phyloP scores from a whole-genome alignment of 2,888 invertebrate genomes.

The Lasioglossum zephyrum region DNA sequence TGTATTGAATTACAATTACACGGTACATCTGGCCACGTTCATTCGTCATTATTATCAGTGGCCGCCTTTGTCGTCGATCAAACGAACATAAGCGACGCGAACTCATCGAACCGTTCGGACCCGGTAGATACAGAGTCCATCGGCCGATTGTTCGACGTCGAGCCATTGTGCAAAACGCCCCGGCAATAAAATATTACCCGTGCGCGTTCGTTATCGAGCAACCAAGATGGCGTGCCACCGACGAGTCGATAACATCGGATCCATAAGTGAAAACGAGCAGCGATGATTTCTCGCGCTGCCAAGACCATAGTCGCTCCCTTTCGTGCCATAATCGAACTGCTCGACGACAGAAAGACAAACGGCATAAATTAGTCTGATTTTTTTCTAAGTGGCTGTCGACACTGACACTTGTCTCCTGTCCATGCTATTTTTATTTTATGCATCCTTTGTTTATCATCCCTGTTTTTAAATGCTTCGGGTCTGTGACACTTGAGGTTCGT shows the following conservation, averaged over 20 bases:
- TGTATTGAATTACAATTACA: conserved; percentile 46
- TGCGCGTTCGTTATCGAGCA: not conserved
- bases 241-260: not conserved
- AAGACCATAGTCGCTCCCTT: not conserved
- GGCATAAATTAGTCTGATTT: not conserved
- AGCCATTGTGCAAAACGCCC: conserved; percentile 14
- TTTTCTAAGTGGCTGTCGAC: not conserved
- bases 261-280: conserved; percentile 1
- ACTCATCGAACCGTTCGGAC: not conserved
- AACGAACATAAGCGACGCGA: conserved; percentile 25
- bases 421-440: not conserved
- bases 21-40: conserved; percentile 33
- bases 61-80: conserved; percentile 44
- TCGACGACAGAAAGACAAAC: conserved; percentile 5
- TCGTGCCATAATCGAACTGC: not conserved
- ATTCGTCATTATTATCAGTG: conserved; percentile 59
- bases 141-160: conserved; percentile 14
- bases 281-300: not conserved
- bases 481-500: not conserved
- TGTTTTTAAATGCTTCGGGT: not conserved
- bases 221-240: not conserved
- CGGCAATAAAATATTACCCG: conserved; percentile 29
- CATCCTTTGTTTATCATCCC: not conserved
- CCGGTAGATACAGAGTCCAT: not conserved
- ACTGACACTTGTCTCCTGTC: not conserved